Percentiles rank a stretch among this genome's conserved stretches.
These are phyloP conservation scores for Catharus fuscescens DNA, from an alignment of 2,113 vertebrate genomes.

Conservation along the genomic window DNA sequence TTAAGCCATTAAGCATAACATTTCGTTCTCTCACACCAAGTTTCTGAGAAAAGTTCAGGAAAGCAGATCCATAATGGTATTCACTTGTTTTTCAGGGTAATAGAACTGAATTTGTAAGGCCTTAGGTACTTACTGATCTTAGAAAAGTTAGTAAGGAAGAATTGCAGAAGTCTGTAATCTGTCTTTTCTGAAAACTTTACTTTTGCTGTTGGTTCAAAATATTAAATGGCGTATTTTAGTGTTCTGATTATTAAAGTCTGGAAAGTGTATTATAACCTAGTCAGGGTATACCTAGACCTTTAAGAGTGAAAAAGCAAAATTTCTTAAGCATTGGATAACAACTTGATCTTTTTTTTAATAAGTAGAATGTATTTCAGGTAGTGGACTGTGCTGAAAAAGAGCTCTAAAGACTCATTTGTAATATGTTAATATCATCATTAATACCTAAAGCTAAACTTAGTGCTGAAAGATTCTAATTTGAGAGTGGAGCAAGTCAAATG, in stretches of 20 bases:
- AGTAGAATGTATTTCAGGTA: neutral
- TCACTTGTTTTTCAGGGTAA: conserved; percentile 40
- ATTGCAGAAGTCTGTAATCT: neutral
- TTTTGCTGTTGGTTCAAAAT: neutral
- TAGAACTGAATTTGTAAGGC: neutral
- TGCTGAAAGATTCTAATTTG: neutral
- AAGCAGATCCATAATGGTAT: conserved; percentile 65
- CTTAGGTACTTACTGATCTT: neutral
- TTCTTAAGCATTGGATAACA: neutral
- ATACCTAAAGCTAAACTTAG: neutral
- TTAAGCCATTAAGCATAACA: neutral
- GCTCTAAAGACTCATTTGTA: neutral
- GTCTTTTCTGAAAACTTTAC: neutral
- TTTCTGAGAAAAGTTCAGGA: conserved; percentile 74
- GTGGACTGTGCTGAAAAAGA: neutral
- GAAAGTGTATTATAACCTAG: neutral
- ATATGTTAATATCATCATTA: neutral
- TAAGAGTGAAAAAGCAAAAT: conserved; percentile 7
- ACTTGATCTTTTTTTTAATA: neutral
- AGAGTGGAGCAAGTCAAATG: neutral
- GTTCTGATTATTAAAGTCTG: neutral
- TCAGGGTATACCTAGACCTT: neutral
- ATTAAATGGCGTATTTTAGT: neutral
- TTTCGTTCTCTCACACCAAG: neutral
- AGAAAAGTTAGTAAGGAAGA: neutral